phyloP scores from a whole-genome alignment of 2,113 vertebrate species.

The Lonchura striata region DNA sequence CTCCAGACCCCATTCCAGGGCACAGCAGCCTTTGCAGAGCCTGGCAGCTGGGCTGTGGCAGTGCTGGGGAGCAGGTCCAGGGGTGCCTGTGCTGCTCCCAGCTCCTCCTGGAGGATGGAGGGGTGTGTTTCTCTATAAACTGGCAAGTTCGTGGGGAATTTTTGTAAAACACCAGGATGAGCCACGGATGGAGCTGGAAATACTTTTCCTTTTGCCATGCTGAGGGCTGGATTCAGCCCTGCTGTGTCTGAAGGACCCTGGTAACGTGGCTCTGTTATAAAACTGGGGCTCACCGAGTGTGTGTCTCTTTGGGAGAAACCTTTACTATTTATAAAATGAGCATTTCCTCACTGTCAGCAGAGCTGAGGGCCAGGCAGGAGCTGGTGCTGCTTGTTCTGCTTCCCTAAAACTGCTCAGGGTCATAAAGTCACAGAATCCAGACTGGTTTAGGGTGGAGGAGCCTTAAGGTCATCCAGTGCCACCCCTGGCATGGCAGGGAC shows the following conservation, averaged over 20 bases:
- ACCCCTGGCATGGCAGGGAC: too few relatives aligned
- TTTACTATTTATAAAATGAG: not conserved
- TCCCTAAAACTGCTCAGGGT: accelerated
- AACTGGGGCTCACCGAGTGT: not conserved
- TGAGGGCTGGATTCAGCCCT: not conserved
- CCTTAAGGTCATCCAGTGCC: accelerated
- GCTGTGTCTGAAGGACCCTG: not conserved
- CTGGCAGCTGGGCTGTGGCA: not conserved
- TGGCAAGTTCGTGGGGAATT: not conserved
- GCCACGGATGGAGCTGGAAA: not conserved
- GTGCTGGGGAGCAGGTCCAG: not conserved
- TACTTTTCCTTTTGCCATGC: not conserved
- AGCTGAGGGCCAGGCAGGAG: not conserved
- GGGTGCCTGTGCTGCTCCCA: not conserved
- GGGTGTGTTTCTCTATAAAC: not conserved
- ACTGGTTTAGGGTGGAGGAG: not conserved
- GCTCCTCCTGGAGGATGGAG: not conserved
- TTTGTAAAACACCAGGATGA: not conserved
- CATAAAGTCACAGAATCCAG: not conserved
- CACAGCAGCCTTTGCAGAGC: not conserved
- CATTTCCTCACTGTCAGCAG: not conserved
- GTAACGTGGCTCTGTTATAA: accelerated
- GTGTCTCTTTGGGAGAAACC: not conserved
- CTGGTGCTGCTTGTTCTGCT: not conserved
- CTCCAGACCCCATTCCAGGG: accelerated